Conservation (phyloP, 1,140 invertebrate species). For the Monomorium pharaonis region DNA sequence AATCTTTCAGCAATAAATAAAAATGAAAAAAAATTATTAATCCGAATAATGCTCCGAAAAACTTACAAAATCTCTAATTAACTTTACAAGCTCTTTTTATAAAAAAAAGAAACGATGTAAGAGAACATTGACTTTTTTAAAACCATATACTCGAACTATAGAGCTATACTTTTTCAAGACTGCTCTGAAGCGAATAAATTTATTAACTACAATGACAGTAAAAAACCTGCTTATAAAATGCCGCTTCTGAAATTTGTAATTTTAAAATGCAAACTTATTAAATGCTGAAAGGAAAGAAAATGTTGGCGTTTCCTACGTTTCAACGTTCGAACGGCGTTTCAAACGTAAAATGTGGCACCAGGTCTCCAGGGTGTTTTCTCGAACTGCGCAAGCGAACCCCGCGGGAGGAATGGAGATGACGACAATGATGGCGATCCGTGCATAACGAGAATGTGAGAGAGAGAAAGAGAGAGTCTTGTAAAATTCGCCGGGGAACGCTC, state of each 20-base stretch:
- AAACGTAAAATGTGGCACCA: slow-evolving; percentile 72
- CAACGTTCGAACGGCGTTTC: not conserved
- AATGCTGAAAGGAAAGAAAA: not conserved
- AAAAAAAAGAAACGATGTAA: not conserved
- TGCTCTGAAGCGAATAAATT: not conserved
- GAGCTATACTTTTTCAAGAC: not conserved
- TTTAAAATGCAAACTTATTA: not conserved
- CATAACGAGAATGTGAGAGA: slow-evolving; percentile 75
- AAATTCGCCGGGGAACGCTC: slow-evolving; percentile 79
- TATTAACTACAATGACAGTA: not conserved
- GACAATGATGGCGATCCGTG: slow-evolving; percentile 69
- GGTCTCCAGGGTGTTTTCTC: slow-evolving; percentile 74
- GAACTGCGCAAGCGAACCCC: slow-evolving; percentile 35
- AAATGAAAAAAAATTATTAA: not conserved
- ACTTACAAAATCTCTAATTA: not conserved
- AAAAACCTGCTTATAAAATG: not conserved
- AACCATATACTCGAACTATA: not conserved
- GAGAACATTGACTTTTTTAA: not conserved
- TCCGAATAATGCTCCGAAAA: not conserved
- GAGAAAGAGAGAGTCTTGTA: slow-evolving; percentile 75
- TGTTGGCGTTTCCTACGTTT: not conserved
- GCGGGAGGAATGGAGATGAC: slow-evolving; percentile 44
- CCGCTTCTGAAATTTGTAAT: not conserved
- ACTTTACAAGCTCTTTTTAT: not conserved
- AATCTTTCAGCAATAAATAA: not conserved